Evolutionary conservation across 1,140 invertebrate genomes (phyloP), one percentile per base, ranked within the genome.

Genomic region (Drosophila auraria): DNA sequence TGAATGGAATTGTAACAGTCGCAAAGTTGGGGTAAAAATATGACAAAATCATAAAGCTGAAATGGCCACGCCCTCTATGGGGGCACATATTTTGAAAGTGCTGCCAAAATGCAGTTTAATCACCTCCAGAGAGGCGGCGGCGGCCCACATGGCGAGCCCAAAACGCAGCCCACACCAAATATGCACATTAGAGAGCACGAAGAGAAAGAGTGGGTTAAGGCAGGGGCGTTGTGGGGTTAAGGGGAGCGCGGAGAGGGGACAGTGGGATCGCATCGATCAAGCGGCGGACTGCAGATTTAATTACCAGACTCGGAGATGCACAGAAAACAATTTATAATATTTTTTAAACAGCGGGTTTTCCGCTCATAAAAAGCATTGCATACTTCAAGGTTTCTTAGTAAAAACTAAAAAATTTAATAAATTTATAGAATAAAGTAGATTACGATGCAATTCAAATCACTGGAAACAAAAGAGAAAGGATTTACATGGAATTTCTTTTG

Each of bases 71-170:
- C 70, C 68, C 53, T 38, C 14, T 44, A n/a, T 36, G n/a, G 36
- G 45, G 45, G 44, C 50, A 71, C 49, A 71, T 68, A 71, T 47
- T 73, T 69, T 69, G 70, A 73, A 73, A 73, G 70, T 73, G 70
- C 70, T 81, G 81, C 77, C 76, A 87, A 87, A 87, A 83, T 87
- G 73, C 80, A 87, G 83, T 87, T 87, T 80, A 87, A 87, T 87
- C 83, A 87, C 83, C 80, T 87, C 71, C 65, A 76, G 79, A 86
- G 42, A 60, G 56, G 40, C 78, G 56, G 40, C 78, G 42, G 40
- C 78, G 33, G 75, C 70, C 83, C 83, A 86, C 72, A 82, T 86
- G 82, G 80, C 62, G 58, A 63, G 49, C 49, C 66, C 47, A 58
- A 63, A 75, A 54, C 62, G 64, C 50, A 56, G 82, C 82, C 82